These are phyloP conservation scores for Lepus europaeus DNA, from an alignment of 2,113 vertebrate genomes.

Conservation along the genomic window DNA sequence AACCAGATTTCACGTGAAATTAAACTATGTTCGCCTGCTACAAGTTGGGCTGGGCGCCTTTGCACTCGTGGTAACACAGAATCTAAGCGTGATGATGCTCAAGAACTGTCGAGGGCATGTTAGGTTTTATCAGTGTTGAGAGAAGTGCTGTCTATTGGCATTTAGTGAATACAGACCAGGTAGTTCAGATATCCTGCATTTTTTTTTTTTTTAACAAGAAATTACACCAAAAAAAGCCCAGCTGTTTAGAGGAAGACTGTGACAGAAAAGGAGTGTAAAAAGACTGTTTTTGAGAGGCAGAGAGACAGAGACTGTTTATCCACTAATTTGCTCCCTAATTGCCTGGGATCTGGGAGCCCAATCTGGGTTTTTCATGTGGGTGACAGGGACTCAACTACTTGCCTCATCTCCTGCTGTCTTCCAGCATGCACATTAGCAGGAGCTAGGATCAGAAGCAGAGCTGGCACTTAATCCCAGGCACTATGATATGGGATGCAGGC, in stretches of 20 bases:
- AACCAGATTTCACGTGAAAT: slow-evolving; percentile 13
- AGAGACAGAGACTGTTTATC: too few relatives aligned
- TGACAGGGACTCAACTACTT: too few relatives aligned
- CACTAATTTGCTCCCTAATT: too few relatives aligned
- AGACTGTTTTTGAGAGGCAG: not conserved
- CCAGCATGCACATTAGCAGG: too few relatives aligned
- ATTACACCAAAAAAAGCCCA: not conserved
- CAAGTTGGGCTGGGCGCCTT: not conserved
- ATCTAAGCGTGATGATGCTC: not conserved
- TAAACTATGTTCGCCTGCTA: not conserved
- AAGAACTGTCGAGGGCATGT: not conserved
- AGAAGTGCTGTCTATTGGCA: not conserved
- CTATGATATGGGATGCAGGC: too few relatives aligned
- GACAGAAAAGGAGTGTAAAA: not conserved
- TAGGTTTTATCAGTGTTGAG: not conserved
- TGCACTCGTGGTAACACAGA: not conserved
- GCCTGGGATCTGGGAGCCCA: too few relatives aligned
- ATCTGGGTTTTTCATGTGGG: too few relatives aligned
- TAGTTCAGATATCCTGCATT: slow-evolving; percentile 13
- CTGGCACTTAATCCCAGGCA: too few relatives aligned
- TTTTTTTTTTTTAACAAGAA: not conserved
- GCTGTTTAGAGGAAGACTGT: not conserved
- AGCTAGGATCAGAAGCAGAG: too few relatives aligned
- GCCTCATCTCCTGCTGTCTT: too few relatives aligned
- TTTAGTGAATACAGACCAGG: not conserved